phyloP scores from a whole-genome alignment of 1,140 invertebrate genomes.

The roundworm (Caenorhabditis elegans) region WBcel235 BX284605.5:783001-783500 shows the following conservation, averaged over 20 bases:
- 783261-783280: not conserved
- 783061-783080: not conserved
- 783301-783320: not conserved
- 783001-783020: no score
- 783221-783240: not conserved
- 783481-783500: not conserved
- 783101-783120: not conserved
- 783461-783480: no score
- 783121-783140: not conserved
- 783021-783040: no score
- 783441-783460: no score
- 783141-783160: not conserved
- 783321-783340: not conserved
- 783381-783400: not conserved
- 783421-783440: not conserved
- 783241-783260: not conserved
- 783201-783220: not conserved
- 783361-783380: not conserved
- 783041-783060: not conserved
- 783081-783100: not conserved
- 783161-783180: not conserved
- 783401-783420: not conserved
- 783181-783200: not conserved
- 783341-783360: not conserved
- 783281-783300: not conserved